Evolutionary conservation across 2,888 invertebrate genomes (phyloP).

Genomic region (Mermis nigrescens): DNA sequence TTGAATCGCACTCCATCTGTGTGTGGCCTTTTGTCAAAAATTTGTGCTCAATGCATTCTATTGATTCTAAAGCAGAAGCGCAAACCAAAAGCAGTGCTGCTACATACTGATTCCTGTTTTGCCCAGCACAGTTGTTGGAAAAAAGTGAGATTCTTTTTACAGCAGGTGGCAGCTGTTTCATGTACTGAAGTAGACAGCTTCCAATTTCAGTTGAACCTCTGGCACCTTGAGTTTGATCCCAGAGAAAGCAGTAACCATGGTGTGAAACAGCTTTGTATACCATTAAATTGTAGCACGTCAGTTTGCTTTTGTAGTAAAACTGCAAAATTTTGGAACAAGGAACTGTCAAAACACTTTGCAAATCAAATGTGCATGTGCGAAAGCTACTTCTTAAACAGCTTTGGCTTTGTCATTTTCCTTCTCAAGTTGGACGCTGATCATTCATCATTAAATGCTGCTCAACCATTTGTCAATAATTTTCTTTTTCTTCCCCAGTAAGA

Average conservation of each 20-base stretch:
- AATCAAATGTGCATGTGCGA: conserved; percentile 23
- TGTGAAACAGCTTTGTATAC: not conserved
- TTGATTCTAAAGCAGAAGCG: not conserved
- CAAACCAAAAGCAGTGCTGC: not conserved
- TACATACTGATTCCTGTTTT: conserved; percentile 8
- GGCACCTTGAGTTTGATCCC: conserved; percentile 2
- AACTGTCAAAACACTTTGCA: conserved; percentile 3
- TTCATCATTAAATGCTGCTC: too few species aligned
- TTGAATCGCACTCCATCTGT: conserved; percentile 3
- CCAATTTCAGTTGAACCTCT: conserved; percentile 4
- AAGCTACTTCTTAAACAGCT: too few species aligned
- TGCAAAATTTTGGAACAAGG: not conserved
- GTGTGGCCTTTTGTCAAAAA: conserved; percentile 4
- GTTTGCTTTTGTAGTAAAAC: conserved; percentile 4
- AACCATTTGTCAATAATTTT: too few species aligned
- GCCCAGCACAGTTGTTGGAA: conserved; percentile 4
- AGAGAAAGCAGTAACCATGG: conserved; percentile 2
- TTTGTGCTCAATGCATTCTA: not conserved
- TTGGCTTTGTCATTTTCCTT: too few species aligned
- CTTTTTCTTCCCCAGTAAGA: too few species aligned
- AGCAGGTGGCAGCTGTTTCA: not conserved
- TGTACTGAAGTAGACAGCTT: not conserved
- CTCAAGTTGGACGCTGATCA: too few species aligned
- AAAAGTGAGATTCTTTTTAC: not conserved
- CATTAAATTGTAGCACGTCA: conserved; percentile 3